Percentiles rank a stretch among this genome's conserved stretches.
phyloP scores from a whole-genome alignment of 2,113 vertebrate genomes.

The Hymenochirus boettgeri region DNA sequence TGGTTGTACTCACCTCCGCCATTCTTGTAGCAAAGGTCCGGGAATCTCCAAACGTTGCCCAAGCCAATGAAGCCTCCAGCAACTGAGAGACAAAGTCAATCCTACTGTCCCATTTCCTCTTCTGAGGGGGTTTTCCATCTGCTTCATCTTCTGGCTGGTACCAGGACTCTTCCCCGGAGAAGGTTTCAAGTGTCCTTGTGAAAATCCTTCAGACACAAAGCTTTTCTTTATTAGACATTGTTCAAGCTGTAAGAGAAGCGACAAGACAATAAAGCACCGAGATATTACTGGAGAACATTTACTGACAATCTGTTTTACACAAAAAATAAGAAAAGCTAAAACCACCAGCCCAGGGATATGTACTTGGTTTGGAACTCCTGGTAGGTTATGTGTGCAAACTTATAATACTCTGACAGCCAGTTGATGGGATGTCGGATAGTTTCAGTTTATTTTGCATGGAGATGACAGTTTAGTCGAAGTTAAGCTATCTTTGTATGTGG shows the following conservation, averaged over 20 bases:
- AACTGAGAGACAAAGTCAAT: constrained; percentile 96
- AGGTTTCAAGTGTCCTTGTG: constrained; percentile 97
- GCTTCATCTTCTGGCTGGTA: constrained; percentile 92
- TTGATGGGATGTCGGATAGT: too few relatives aligned
- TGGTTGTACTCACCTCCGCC: constrained; percentile 92
- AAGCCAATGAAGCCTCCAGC: constrained; percentile 95
- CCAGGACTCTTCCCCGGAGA: constrained; percentile 95
- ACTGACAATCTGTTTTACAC: too few relatives aligned
- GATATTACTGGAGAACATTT: too few relatives aligned
- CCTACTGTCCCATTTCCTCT: constrained; percentile 97
- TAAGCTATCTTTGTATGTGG: too few relatives aligned
- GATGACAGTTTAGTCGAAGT: too few relatives aligned
- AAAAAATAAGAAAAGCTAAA: too few relatives aligned
- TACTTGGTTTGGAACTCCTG: too few relatives aligned
- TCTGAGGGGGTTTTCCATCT: constrained; percentile 84
- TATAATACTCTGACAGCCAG: too few relatives aligned
- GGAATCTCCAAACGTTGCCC: constrained; percentile 96
- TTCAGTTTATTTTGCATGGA: too few relatives aligned
- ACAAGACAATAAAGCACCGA: background rate
- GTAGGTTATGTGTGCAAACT: too few relatives aligned
- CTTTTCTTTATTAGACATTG: constrained; percentile 95
- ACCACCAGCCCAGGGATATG: too few relatives aligned
- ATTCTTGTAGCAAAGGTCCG: constrained; percentile 99
- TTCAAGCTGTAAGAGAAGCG: constrained; percentile 48
- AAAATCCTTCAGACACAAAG: constrained; percentile 93